Percentiles rank a stretch among this genome's conserved stretches.
These are phyloP conservation scores for Colletes latitarsis DNA, from an alignment of 1,140 invertebrate genomes.

Conservation along the genomic window DNA sequence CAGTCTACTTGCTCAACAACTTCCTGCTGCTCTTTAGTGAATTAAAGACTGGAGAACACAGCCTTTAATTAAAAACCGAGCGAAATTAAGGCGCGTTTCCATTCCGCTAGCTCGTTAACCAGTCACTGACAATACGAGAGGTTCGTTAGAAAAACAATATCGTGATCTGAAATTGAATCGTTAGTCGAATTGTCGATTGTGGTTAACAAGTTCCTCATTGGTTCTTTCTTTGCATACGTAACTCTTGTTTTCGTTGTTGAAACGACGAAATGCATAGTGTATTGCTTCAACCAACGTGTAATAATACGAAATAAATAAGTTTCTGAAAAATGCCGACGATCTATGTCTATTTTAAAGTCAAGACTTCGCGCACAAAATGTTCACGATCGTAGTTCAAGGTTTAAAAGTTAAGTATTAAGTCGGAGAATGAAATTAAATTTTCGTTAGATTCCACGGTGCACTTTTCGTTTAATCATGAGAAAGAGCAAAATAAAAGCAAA, in stretches of 20 bases:
- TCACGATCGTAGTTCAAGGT: no score
- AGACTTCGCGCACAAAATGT: no score
- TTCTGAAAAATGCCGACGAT: no score
- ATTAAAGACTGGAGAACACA: conserved; percentile 46
- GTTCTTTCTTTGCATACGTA: background rate
- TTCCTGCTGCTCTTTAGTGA: conserved; percentile 47
- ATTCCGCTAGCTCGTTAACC: conserved; percentile 51
- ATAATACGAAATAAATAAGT: no score
- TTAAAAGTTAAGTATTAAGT: background rate
- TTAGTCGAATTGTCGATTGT: conserved; percentile 25
- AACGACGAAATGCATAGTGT: no score
- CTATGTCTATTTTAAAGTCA: no score
- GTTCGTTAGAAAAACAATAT: conserved; percentile 49
- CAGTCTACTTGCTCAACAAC: conserved; percentile 33
- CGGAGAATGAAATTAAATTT: background rate
- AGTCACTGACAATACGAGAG: conserved; percentile 28
- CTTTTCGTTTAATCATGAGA: background rate
- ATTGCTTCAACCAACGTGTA: no score
- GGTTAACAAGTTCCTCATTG: background rate
- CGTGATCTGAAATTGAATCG: conserved; percentile 44
- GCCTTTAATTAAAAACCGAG: conserved; percentile 55
- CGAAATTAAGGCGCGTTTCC: conserved; percentile 51
- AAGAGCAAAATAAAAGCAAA: background rate
- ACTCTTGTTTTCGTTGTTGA: background rate
- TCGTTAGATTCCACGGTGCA: background rate